These are phyloP conservation scores for Andricus grossulariae DNA, from an alignment of 1,140 invertebrate genomes.

Conservation along the genomic window DNA sequence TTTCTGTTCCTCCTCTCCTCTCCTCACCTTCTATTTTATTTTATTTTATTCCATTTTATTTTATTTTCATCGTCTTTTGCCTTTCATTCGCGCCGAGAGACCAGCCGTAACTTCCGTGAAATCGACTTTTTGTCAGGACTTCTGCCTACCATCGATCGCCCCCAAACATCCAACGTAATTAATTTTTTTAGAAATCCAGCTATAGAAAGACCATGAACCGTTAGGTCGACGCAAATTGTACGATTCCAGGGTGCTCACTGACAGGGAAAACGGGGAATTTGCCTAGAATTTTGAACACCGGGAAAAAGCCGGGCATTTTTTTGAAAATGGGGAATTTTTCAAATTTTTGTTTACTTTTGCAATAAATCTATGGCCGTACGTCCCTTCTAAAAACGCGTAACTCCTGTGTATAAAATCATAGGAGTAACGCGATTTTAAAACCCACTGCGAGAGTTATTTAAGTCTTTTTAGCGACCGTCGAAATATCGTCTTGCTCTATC, in stretches of 20 bases:
- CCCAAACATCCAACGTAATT: background rate
- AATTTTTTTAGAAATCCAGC: conserved; percentile 10
- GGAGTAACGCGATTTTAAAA: too few species aligned
- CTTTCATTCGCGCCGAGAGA: conserved; percentile 4
- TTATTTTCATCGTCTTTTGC: background rate
- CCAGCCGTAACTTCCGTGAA: conserved; percentile 14
- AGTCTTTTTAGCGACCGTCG: too few species aligned
- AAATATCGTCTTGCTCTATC: too few species aligned
- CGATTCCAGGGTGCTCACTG: background rate
- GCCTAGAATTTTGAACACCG: too few species aligned
- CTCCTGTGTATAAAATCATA: too few species aligned
- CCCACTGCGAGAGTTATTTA: too few species aligned
- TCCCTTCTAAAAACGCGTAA: too few species aligned
- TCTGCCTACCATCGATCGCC: background rate
- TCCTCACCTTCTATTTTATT: background rate
- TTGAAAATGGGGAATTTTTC: too few species aligned
- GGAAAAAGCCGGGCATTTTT: too few species aligned
- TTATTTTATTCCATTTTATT: background rate
- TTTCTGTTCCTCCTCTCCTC: background rate
- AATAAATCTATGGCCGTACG: too few species aligned
- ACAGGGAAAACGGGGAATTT: too few species aligned
- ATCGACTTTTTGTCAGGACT: conserved; percentile 22
- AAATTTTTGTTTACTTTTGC: too few species aligned
- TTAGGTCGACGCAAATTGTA: conserved; percentile 5
- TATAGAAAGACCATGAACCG: background rate